Base-by-base conservation (phyloP, 2,113 vertebrate species). In the Siniperca knerii region DNA sequence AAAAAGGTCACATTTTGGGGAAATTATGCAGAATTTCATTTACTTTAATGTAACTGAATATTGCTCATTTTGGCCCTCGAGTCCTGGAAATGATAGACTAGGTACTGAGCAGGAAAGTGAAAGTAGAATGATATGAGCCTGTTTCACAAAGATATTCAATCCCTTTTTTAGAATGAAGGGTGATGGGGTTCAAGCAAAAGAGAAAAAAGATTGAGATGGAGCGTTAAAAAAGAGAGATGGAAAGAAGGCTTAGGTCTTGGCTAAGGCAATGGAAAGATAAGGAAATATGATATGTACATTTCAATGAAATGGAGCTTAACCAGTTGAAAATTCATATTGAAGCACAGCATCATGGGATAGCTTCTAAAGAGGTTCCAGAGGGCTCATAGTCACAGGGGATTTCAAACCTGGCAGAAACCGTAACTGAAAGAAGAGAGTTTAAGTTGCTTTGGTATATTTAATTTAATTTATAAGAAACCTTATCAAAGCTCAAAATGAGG, bases 71-170 rank as follows among this genome's bases (percentile, higher is more conserved):
- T 57, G 61, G 18, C 64, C 66, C 33, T 37, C 1, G 40, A 77
- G 44, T 76, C 50, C 29, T 83, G 71, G 57, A 78, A 87, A 79
- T 82, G 68, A 83, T 74, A 29, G 61, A 80, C 58, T 48, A 23
- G 44, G 12, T 74, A n/a, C 29, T 21, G 70, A 82, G 71, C 75
- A 78, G 77, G 2, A 76, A 60, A 82, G 77, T 46, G 52, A 71
- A 77, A 69, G 44, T 29, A 68, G 57, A 83, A 48, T 72, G 54
- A 86, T 72, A 80, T 66, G 42, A 90, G 50, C 64, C 35, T 37
- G 48, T 87, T 81, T 83, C 79, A 78, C 5, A 88, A 79, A 89
- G 55, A 82, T 75, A 74, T 83, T 75, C 60, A 80, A 37, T 72
- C 35, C 67, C 65, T 46, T 33, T 72, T 80, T 83, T 66, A 58